Base-by-base conservation (phyloP, 53 echinoderm and acorn worm species). In the Hippasteria phrygiana region DNA sequence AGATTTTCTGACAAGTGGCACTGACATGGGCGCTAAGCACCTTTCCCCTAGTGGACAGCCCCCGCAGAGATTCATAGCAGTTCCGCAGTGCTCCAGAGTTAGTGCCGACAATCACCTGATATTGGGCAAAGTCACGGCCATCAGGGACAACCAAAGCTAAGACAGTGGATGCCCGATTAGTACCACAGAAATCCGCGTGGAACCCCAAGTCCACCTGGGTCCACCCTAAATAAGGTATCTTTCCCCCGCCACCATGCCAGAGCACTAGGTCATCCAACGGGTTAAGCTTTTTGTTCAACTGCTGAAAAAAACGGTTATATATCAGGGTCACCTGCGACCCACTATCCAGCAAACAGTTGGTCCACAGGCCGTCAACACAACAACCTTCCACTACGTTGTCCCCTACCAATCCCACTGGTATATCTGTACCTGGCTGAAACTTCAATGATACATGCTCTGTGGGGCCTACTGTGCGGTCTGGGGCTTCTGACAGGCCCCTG, bases 241-340 rank as follows among this genome's bases (percentile, higher is more conserved):
- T n/a, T n/a, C n/a, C n/a, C n/a, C n/a, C n/a, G n/a, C 76, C 76
- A 32, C 76, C 76, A 75, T 75, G 76, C 76, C 50, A 51, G 3
- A 50, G 43, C 76, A 75, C 76, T 11, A 85, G 48, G 42, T 86
- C 87, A n/a, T 86, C 47, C 27, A 84, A 33, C 2, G 84, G 69
- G 39, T 38, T 46, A 18, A 84, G 46, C 4, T 34, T 43, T 36
- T 29, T 29, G 1, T 48, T 39, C 43, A 86, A 20, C 0, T 17
- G 31, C 27, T 86, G 20, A 37, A 86, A 86, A 10, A 86, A 72
- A 20, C 45, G 32, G 14, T 72, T 29, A 51, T 34, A 36, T 72
- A 86, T 72, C 53, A 86, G 34, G 39, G 92, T 92, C 0, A 93
- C 90, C 37, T 93, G 93, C 0, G 93, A 93, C n/a, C 93, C 90